Percentiles rank a stretch among this genome's conserved stretches.
phyloP scores from a whole-genome alignment of 2,113 vertebrate species.

The Tylochromis polylepis region DNA sequence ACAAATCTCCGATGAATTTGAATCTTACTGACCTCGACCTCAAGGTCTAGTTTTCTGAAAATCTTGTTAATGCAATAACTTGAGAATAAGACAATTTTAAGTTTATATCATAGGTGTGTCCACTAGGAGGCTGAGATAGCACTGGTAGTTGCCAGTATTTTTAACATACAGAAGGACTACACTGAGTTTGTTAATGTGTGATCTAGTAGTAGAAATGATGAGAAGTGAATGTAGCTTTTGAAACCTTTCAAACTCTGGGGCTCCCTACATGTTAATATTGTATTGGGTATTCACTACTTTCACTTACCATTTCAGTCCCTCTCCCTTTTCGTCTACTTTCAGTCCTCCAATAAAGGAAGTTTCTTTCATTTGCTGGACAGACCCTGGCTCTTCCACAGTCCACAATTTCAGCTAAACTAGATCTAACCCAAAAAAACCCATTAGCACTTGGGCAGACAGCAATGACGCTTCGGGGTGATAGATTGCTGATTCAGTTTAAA shows the following conservation, averaged over 20 bases:
- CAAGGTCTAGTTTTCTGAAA: neutral
- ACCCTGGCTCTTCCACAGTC: neutral
- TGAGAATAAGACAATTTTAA: neutral
- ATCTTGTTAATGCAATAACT: neutral
- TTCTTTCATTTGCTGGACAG: neutral
- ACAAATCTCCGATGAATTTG: neutral
- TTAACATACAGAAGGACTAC: neutral
- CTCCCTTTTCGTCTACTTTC: neutral
- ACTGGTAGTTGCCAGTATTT: neutral
- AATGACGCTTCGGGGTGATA: rapidly evolving
- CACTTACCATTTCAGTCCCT: neutral
- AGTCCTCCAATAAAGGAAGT: neutral
- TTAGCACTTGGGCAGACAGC: neutral
- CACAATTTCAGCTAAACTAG: neutral
- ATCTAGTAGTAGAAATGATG: neutral
- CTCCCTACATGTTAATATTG: neutral
- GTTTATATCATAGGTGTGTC: neutral
- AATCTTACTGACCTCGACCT: neutral
- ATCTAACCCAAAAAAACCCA: rapidly evolving
- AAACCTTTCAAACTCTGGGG: neutral
- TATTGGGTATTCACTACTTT: neutral
- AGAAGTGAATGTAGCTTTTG: neutral
- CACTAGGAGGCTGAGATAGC: neutral
- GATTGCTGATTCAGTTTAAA: neutral
- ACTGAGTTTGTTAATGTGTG: neutral